Evolutionary conservation across 1,140 invertebrate species (phyloP), one percentile per base, ranked within the genome.

Genomic region (Drosophila novamexicana): DNA sequence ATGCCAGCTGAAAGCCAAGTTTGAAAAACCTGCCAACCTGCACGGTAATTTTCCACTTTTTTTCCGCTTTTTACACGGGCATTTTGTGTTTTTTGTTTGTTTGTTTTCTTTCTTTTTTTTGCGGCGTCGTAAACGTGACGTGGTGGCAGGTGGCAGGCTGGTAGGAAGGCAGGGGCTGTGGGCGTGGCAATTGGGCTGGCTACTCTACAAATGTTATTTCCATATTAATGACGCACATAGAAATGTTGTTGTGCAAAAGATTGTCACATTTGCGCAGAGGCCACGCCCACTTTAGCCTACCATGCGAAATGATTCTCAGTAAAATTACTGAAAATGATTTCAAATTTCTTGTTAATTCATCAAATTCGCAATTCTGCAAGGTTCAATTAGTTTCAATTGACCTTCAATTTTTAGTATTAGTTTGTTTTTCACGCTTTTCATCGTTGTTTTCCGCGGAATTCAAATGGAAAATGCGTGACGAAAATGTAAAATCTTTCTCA

Each of bases 161-260:
- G 22, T 1, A 9, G 16, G 14, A 9, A 8, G 39, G 39, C 10
- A 42, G 12, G n/a, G 0, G 22, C 22, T 29, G 4, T 29, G 73
- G 74, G 45, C 36, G 44, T 47, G 56, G 50, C 44, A 22, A 54
- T 47, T 34, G 45, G 37, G 7, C 22, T 22, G 12, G 12, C 5
- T 12, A 5, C 39, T 7, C 34, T 12, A n/a, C 56, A 61, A 53
- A 63, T 80, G 77, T 12, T 54, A 80, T 84, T 83, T 85, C 77
- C 81, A 83, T 83, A 77, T 80, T 69, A 84, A 80, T 80, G 81
- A 73, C 67, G 67, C 71, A 79, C 62, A 62, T 44, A 34, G 47
- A 69, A 44, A 69, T 69, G 47, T 68, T 32, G 50, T 58, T 67
- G n/a, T 42, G 40, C 40, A 53, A 8, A 6, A 42, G 40, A 14